These are phyloP conservation scores for Zele albiditarsus DNA, from an alignment of 2,888 invertebrate genomes.

Conservation along the genomic window DNA sequence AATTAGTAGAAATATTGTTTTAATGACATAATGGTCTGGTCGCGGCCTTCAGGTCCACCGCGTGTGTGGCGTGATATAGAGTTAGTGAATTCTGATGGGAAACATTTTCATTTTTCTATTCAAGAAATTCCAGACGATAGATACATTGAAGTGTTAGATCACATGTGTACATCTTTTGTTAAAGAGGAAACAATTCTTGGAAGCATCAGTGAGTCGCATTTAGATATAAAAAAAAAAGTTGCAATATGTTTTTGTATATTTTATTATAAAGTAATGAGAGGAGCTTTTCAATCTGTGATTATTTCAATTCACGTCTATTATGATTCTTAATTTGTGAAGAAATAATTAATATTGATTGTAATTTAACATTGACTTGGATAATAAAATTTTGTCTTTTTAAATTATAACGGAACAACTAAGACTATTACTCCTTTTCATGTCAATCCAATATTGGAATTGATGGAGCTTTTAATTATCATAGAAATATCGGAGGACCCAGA, in stretches of 20 bases:
- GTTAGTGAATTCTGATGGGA: conserved; percentile 46
- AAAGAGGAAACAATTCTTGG: conserved; percentile 57
- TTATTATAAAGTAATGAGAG: too few relatives aligned
- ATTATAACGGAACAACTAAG: too few relatives aligned
- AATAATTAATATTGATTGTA: too few relatives aligned
- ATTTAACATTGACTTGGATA: too few relatives aligned
- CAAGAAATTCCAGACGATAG: conserved; percentile 63
- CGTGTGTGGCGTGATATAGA: conserved; percentile 60
- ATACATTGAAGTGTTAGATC: conserved; percentile 56
- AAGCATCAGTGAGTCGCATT: conserved; percentile 54
- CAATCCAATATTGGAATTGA: too few relatives aligned
- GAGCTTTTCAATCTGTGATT: too few relatives aligned
- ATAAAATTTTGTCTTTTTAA: too few relatives aligned
- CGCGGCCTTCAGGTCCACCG: conserved; percentile 55
- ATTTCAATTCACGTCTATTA: too few relatives aligned
- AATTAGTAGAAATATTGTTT: background rate
- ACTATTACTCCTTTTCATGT: too few relatives aligned
- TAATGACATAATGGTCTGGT: conserved; percentile 24
- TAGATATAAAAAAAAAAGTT: background rate
- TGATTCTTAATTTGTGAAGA: too few relatives aligned
- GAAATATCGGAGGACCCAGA: conserved; percentile 56
- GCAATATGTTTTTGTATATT: background rate
- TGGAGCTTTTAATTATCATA: conserved; percentile 44
- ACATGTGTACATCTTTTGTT: conserved; percentile 56
- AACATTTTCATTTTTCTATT: conserved; percentile 56